Conservation (phyloP, 1,140 invertebrate genomes). For the Wiebesia pumilae region DNA sequence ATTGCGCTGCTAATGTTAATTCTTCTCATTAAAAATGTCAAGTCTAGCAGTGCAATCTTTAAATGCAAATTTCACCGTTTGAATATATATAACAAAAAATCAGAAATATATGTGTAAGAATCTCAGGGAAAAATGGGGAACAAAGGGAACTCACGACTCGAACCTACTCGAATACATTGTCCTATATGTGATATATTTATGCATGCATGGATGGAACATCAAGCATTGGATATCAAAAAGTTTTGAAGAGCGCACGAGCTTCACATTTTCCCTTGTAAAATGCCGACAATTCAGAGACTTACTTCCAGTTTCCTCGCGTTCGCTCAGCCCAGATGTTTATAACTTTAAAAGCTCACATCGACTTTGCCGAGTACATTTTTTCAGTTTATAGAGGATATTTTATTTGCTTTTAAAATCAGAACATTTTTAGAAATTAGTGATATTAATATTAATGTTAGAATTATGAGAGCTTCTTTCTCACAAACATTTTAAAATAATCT, state of each 20-base stretch:
- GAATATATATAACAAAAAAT: background rate
- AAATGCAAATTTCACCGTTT: background rate
- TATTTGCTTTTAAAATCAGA: no score
- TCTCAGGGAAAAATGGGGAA: background rate
- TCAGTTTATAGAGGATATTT: background rate
- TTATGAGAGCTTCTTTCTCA: background rate
- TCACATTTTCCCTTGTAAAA: background rate
- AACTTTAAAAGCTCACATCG: background rate
- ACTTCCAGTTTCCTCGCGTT: background rate
- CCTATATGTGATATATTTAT: background rate
- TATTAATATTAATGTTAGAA: no score
- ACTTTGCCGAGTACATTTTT: background rate
- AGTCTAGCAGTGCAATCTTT: background rate
- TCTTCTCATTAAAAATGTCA: background rate
- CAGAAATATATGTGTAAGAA: background rate
- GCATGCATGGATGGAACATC: background rate
- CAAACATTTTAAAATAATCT: background rate
- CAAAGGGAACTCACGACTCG: slow-evolving; percentile 15
- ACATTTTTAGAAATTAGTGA: no score
- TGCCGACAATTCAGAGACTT: slow-evolving; percentile 1
- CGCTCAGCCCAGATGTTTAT: background rate
- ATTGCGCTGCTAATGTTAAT: background rate
- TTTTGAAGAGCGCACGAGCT: background rate
- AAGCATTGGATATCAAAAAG: background rate
- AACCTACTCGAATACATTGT: background rate